These are phyloP conservation scores for Ceratosolen fusciceps DNA, from an alignment of 1,140 invertebrate genomes.

Conservation along the genomic window DNA sequence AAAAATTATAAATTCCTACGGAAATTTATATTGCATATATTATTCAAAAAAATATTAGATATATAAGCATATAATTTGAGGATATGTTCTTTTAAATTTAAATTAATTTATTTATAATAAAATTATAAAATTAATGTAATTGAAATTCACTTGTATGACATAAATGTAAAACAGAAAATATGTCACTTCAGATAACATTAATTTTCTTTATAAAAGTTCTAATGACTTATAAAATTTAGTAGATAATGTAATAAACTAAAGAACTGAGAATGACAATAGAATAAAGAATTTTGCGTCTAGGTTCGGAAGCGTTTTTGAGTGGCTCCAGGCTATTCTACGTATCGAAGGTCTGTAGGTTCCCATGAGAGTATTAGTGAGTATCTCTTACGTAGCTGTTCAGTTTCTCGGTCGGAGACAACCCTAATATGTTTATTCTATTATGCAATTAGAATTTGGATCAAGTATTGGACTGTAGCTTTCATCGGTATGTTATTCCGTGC, in stretches of 20 bases:
- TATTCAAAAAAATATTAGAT: not conserved
- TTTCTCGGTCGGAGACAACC: slow-evolving; percentile 57
- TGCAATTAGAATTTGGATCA: slow-evolving; percentile 45
- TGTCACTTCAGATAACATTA: no score
- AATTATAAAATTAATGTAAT: no score
- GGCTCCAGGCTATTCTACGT: slow-evolving; percentile 84
- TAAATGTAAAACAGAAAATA: no score
- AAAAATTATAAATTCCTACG: no score
- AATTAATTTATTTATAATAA: no score
- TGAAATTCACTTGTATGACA: no score
- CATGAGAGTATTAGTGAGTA: slow-evolving; percentile 89
- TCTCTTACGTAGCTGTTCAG: slow-evolving; percentile 77
- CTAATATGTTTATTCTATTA: slow-evolving; percentile 38
- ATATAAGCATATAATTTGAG: not conserved
- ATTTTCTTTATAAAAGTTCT: no score
- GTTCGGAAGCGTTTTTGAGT: slow-evolving; percentile 84
- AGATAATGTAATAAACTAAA: no score
- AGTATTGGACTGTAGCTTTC: slow-evolving; percentile 64
- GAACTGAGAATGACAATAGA: slow-evolving; percentile 93
- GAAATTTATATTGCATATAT: no score
- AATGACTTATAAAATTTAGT: no score
- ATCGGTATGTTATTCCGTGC: slow-evolving; percentile 65
- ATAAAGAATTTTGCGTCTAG: slow-evolving; percentile 94
- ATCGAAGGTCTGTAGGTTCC: slow-evolving; percentile 87
- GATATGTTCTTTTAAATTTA: not conserved